These are phyloP conservation scores for Rutpela maculata DNA, from an alignment of 2,888 invertebrate species.

Conservation along the genomic window DNA sequence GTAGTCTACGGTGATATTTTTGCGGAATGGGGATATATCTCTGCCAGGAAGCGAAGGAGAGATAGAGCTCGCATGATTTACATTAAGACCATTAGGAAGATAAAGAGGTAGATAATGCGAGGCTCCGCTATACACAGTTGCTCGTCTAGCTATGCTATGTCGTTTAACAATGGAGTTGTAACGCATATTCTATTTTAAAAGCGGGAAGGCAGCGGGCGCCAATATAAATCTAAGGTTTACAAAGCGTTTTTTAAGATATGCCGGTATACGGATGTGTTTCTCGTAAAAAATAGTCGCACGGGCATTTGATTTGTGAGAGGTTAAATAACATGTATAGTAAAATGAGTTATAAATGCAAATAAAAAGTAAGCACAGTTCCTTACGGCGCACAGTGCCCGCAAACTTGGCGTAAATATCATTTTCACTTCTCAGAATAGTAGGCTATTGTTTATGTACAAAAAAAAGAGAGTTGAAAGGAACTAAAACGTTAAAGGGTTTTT, in stretches of 20 bases:
- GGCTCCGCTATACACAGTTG: slow-evolving; percentile 28
- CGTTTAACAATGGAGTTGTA: slow-evolving; percentile 16
- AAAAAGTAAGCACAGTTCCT: no score
- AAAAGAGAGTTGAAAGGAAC: no score
- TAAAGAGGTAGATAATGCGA: slow-evolving; percentile 46
- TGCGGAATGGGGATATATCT: slow-evolving; percentile 38
- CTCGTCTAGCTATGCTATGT: slow-evolving; percentile 28
- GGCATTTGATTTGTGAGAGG: neutral
- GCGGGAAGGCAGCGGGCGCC: slow-evolving; percentile 3
- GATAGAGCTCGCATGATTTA: slow-evolving; percentile 51
- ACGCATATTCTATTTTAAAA: slow-evolving; percentile 21
- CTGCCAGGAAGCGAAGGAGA: slow-evolving; percentile 49
- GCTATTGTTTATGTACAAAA: no score
- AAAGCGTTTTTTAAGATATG: neutral
- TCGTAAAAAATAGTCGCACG: neutral
- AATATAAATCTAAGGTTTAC: slow-evolving; percentile 17
- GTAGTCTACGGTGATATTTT: slow-evolving; percentile 47
- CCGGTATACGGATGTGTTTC: neutral
- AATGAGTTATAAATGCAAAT: no score
- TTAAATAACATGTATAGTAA: no score
- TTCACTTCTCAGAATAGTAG: no score
- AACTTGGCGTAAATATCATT: no score
- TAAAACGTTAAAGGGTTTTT: no score
- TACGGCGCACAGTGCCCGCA: no score
- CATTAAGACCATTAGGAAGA: slow-evolving; percentile 50